A percentile compares a stretch with the other conserved stretches of the same genome.
Evolutionary conservation across 2,797 vertebrate genomes (phyloP).

Genomic region (Bradypodion pumilum): DNA sequence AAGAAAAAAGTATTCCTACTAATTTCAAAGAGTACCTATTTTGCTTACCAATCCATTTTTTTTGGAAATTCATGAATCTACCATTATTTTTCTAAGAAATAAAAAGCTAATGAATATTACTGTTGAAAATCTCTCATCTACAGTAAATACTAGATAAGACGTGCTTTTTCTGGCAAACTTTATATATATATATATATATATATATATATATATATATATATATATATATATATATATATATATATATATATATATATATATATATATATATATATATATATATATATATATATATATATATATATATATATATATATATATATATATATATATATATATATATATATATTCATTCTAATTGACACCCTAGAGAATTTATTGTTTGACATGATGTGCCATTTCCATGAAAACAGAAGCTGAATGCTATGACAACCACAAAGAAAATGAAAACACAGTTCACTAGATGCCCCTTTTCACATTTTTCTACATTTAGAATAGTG

Average conservation of each 20-base stretch:
- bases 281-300: not conserved
- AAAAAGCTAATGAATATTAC: not conserved
- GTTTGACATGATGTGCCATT: not conserved
- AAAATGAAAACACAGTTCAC: constrained; percentile 8
- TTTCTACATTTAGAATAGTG: not conserved
- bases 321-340: too few relatives aligned
- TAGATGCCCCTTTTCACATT: not conserved
- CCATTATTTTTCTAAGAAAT: not conserved
- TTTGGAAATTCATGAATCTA: not conserved
- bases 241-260: not conserved
- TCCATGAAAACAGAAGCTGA: constrained; percentile 15
- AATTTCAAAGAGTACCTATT: not conserved
- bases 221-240: not conserved
- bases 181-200: not conserved
- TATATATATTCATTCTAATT: not conserved
- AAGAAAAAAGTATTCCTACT: not conserved
- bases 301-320: not conserved
- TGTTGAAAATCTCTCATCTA: not conserved
- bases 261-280: not conserved
- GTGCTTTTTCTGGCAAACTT: not conserved
- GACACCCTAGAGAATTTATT: constrained; percentile 2
- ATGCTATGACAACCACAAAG: not conserved
- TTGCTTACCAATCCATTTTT: not conserved
- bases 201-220: not conserved
- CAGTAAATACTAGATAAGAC: not conserved